These are phyloP conservation scores for Pachycephala philippinensis DNA, from an alignment of 2,113 vertebrate genomes.

Conservation along the genomic window DNA sequence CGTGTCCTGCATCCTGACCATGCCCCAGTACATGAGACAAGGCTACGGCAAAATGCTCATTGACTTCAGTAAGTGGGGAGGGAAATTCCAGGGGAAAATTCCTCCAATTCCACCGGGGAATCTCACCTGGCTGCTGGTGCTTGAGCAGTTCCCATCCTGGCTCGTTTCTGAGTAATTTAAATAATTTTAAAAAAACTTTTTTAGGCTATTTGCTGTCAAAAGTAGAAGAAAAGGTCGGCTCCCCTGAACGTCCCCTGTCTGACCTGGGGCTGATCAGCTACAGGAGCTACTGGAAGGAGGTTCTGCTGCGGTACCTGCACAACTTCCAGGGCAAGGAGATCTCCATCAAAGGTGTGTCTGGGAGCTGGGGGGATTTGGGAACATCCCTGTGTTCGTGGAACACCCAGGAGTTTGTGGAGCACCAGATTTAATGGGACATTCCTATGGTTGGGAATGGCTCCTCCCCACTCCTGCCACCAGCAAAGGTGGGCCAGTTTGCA, in stretches of 20 bases:
- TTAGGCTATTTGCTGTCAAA: constrained; percentile 96
- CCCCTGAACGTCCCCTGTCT: constrained; percentile 92
- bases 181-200: not conserved
- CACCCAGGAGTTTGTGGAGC: not conserved
- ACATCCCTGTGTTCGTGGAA: not conserved
- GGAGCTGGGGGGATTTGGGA: not conserved
- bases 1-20: constrained; percentile 97
- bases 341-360: constrained; percentile 87
- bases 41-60: constrained; percentile 99
- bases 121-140: not conserved
- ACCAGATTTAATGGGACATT: not conserved
- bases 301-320: constrained; percentile 92
- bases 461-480: not conserved
- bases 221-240: constrained; percentile 97
- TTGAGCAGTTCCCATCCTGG: not conserved
- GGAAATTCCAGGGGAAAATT: rapidly evolving
- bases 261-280: constrained; percentile 98
- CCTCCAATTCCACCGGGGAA: not conserved
- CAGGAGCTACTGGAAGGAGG: constrained; percentile 99
- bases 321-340: constrained; percentile 99
- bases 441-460: not conserved
- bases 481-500: too few relatives aligned
- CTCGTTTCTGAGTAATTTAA: not conserved
- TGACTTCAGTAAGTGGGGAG: constrained; percentile 91
- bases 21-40: constrained; percentile 99